Base-by-base conservation (phyloP, 1,140 invertebrate species). In the Drosophila melanogaster region DNA sequence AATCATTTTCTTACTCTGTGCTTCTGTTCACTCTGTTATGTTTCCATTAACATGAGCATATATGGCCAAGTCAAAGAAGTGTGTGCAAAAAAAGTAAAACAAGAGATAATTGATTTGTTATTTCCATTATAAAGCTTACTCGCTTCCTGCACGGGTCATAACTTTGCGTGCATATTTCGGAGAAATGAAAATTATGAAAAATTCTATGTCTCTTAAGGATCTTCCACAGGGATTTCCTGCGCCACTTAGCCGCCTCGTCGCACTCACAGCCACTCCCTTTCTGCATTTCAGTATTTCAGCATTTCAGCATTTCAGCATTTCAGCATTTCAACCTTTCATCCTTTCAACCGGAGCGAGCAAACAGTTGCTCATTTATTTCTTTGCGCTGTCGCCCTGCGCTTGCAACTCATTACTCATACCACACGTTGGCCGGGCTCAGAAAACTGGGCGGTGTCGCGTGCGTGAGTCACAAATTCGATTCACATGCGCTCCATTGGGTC, bases 401-500 rank as follows among this genome's bases (percentile, higher is more conserved):
- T 17, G 11, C 49, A 60, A 66, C 77, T 51, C 77, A 85, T 85
- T 86, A 81, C 81, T 86, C 74, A 85, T 87, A 75, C 81, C 64
- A 77, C 73, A 81, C 44, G 81, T 81, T 64, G 81, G 73, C 72
- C n/a, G 24, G 33, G 24, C n/a, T 40, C 14, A 26, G 22, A 19
- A n/a, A 19, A n/a, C 15, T 0, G 15, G 12, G 12, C 19, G 54
- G 22, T n/a, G 33, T 22, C 22, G 24, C 41, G 33, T 19, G 37
- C 30, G 19, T 44, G 19, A 30, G 17, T 59, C 35, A 35, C 51
- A 61, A 56, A 66, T 66, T 49, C 65, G 41, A 64, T 59, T 71
- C 73, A 71, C 35, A 58, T 59, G 64, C 61, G 66, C 60, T 67
- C 61, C 75, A 74, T 79, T 79, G 75, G 53, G 53, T 62, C 60